These are phyloP conservation scores for Brachionus manjavacas DNA, from an alignment of 1,140 invertebrate species.

Conservation along the genomic window DNA sequence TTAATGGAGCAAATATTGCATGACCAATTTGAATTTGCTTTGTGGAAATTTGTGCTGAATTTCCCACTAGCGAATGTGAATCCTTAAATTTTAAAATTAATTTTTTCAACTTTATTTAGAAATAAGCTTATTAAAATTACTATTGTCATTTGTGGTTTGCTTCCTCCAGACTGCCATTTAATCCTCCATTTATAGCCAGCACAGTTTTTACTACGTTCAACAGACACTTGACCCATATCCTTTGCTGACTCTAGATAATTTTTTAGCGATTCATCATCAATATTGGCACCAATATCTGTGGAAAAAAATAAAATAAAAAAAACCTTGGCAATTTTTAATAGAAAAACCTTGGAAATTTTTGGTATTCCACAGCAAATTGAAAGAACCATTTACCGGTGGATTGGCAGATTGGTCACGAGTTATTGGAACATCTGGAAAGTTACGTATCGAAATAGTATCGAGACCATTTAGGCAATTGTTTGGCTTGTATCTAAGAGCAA, in stretches of 20 bases:
- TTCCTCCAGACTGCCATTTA: conserved; percentile 46
- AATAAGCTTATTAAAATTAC: background rate
- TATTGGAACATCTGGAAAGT: background rate
- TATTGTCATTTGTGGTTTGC: conserved; percentile 45
- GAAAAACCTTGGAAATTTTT: background rate
- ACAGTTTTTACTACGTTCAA: conserved; percentile 43
- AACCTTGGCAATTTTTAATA: background rate
- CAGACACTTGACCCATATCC: background rate
- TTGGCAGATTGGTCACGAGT: background rate
- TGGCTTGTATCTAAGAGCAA: conserved; percentile 2
- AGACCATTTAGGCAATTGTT: conserved; percentile 8
- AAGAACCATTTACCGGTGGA: background rate
- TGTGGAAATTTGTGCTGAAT: background rate
- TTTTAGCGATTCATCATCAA: background rate
- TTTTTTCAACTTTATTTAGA: background rate
- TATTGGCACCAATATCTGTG: background rate
- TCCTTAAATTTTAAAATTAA: background rate
- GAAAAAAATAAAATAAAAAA: conserved; percentile 33
- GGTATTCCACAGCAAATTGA: background rate
- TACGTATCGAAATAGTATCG: background rate
- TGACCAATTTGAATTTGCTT: background rate
- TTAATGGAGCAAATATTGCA: conserved; percentile 45
- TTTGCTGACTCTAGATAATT: background rate
- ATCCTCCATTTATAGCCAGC: conserved; percentile 45
- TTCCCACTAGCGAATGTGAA: background rate